Percentiles rank a stretch among this genome's conserved stretches.
These are phyloP conservation scores for Aphrophora alni DNA, from an alignment of 2,888 invertebrate species.

Conservation along the genomic window DNA sequence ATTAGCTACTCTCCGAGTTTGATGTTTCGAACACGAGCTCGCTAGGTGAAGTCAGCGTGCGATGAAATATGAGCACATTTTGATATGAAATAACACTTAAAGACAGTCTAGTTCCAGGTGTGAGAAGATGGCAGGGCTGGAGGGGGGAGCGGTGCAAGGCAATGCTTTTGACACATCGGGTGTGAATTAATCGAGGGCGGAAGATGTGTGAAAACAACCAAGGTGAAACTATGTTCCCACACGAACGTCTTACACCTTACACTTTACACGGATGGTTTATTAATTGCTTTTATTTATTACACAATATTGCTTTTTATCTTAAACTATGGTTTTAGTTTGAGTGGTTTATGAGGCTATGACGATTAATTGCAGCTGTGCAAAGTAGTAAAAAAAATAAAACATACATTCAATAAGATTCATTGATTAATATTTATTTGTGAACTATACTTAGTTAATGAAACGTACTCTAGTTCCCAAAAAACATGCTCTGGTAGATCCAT, in stretches of 20 bases:
- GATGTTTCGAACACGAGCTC: not conserved
- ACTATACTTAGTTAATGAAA: too few species aligned
- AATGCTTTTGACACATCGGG: constrained; percentile 2
- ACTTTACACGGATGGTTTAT: too few species aligned
- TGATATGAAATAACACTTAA: not conserved
- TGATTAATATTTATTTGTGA: too few species aligned
- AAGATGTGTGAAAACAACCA: not conserved
- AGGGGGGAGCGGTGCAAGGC: not conserved
- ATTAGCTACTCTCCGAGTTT: not conserved
- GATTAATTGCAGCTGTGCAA: too few species aligned
- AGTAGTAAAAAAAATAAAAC: too few species aligned
- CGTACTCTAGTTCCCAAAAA: too few species aligned
- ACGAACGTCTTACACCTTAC: not conserved
- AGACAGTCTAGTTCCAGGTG: constrained; percentile 4
- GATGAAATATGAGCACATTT: not conserved
- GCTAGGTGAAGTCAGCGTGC: not conserved
- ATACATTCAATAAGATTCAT: too few species aligned
- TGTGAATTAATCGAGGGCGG: not conserved
- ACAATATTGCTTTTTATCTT: too few species aligned
- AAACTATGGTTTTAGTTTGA: too few species aligned
- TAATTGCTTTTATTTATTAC: too few species aligned
- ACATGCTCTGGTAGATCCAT: too few species aligned
- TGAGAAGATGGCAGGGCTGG: not conserved
- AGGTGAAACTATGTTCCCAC: not conserved
- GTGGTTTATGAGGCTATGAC: too few species aligned